Conservation (phyloP, 2,888 invertebrate species). For the Brachycybe producta region DNA sequence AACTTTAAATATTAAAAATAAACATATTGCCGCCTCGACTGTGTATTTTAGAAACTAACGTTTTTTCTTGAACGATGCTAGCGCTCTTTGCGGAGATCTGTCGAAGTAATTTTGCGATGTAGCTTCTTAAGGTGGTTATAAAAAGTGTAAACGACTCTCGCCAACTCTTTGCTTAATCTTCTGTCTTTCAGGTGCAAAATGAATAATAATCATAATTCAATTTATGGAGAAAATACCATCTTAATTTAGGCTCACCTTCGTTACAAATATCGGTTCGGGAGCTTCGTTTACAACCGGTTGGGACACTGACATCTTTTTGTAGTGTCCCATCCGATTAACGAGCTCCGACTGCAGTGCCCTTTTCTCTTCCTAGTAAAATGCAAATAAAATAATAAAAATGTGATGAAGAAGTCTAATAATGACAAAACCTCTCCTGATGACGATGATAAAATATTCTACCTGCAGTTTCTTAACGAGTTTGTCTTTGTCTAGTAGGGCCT, state of each 20-base stretch:
- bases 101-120: too few species aligned
- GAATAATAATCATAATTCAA: too few species aligned
- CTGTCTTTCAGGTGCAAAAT: too few species aligned
- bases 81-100: too few species aligned
- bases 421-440: background rate
- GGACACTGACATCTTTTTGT: background rate
- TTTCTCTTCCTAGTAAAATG: background rate
- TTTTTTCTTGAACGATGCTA: too few species aligned
- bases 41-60: too few species aligned
- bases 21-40: too few species aligned
- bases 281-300: background rate
- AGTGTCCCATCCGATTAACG: background rate
- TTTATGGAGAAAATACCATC: too few species aligned
- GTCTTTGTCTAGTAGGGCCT: conserved; percentile 13
- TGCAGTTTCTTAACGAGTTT: conserved; percentile 12
- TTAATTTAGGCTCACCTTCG: background rate
- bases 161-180: too few species aligned
- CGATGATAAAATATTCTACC: conserved; percentile 2
- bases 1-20: too few species aligned
- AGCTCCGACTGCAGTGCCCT: background rate
- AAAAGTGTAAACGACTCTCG: too few species aligned
- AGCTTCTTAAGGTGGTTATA: too few species aligned
- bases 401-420: background rate
- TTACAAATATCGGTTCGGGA: background rate
- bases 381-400: background rate